Evolutionary conservation across 2,113 vertebrate genomes (phyloP), one percentile per base, ranked within the genome.

Genomic region (human): DNA sequence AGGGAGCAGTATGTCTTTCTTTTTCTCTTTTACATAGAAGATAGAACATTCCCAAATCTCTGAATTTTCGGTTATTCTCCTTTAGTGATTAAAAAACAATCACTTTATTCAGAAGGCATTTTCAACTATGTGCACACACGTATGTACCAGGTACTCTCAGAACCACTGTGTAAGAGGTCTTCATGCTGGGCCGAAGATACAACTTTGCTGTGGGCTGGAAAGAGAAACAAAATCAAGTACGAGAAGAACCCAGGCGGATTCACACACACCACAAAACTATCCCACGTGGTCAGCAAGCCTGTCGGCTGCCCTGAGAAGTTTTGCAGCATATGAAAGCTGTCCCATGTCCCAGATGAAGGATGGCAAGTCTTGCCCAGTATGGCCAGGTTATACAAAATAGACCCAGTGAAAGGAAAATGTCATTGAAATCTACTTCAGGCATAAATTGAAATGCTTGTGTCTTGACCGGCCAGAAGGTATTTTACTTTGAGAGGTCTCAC

Each of bases 21-120:
- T 86, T 64, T 18, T 40, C 25, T 40, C 43, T 73, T 93, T 92
- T 75, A 52, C n/a, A 30, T 10, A 20, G 6, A 96, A 96, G 43
- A 70, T 1, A 93, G 75, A 84, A 45, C 25, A 59, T 38, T 52
- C 23, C 20, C 48, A 13, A 32, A 38, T 83, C 22, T 85, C 50
- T 59, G 68, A 79, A 85, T 61, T 90, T 66, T 80, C 38, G 4
- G 2, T 92, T 95, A 40, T 48, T 70, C n/a, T 75, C 22, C 76
- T 88, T 57, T 22, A 23, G 27, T 45, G 48, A 40, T 55, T 85
- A 17, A 86, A 86, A 90, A 97, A 40, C 55, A 91, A 43, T 83
- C 79, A 78, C 75, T 94, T 79, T 70, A 92, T 94, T 95, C 73
- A 55, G 9, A 96, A 94, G 57, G 22, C 20, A 94, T 87, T 95